Percentiles rank a stretch among this genome's conserved stretches.
phyloP scores from a whole-genome alignment of 2,113 vertebrate species.

The Cebidichthys violaceus region DNA sequence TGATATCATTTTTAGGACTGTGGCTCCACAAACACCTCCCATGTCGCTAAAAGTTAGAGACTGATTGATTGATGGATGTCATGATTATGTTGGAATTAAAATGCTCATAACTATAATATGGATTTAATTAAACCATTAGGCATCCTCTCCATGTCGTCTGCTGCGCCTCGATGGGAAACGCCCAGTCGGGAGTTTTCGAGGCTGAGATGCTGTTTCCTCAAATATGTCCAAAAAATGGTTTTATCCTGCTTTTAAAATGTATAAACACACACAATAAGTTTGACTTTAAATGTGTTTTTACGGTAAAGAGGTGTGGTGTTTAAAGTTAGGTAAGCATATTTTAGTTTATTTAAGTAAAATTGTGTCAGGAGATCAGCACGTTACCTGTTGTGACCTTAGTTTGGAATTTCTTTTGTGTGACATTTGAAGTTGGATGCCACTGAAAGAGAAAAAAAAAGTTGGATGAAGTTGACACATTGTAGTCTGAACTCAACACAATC shows the following conservation, averaged over 20 bases:
- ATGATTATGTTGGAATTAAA: no score
- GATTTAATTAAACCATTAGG: no score
- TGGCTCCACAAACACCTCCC: no score
- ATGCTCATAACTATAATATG: no score
- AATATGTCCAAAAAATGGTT: neutral
- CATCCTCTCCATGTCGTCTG: neutral
- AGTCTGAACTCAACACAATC: neutral
- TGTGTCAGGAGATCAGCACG: neutral
- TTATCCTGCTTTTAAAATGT: neutral
- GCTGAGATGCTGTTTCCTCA: neutral
- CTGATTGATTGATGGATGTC: no score
- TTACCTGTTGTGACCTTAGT: neutral
- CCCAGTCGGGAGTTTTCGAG: neutral
- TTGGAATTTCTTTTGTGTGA: neutral
- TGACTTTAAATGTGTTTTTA: neutral
- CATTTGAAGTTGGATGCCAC: neutral
- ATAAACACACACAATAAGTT: neutral
- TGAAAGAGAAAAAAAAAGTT: neutral
- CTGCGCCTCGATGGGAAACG: neutral
- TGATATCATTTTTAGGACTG: no score
- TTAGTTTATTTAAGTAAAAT: neutral
- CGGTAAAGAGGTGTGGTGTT: no score
- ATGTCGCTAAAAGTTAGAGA: no score
- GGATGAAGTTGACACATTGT: neutral
- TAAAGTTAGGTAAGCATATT: neutral